Base-by-base conservation (phyloP, 2,888 invertebrate species). In the Nomada fucata region DNA sequence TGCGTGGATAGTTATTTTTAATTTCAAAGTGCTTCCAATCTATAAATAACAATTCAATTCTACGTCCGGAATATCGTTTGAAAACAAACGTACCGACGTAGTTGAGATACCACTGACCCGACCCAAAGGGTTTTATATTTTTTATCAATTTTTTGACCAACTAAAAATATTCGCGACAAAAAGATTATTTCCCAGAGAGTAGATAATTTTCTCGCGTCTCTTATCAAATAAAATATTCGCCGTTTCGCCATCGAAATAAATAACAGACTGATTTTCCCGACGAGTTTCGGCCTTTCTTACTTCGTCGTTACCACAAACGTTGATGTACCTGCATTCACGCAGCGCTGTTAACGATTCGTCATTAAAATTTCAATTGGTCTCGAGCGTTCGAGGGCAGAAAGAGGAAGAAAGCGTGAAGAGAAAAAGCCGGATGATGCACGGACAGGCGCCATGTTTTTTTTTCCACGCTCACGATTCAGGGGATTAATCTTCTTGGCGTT, bases 301-400 rank as follows among this genome's bases (percentile, higher is more conserved):
- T 10, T 47, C 20, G 2, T 36, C 57, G 29, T 23, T 47, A 42
- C 50, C 57, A 42, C 20, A 53, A 29, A 75, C 63, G 68, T 52
- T 67, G 76, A 59, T 63, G 72, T 36, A 36, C 47, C 77, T 11
- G 72, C 57, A 68, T 76, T 80, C 72, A 72, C 55, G 55, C 50
- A 11, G 50, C 60, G 76, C 52, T 80, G 84, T 83, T 83, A 87
- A 83, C 85, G 85, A 83, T 79, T 85, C 83, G 81, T 87, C 83
- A 82, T 87, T 86, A 85, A 87, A 87, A 86, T 87, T 86, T 47
- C 83, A 83, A 82, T 83, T 82, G 77, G 57, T 71, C 71, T 61
- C 55, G 57, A 55, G 60, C 59, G 53, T 59, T 61, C n/a, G 55
- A 55, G 36, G 42, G 42, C 42, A 23, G 64, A 53, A 47, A 50